Evolutionary conservation across 1,140 invertebrate species (phyloP).

Genomic region (Pteromalus puparum): DNA sequence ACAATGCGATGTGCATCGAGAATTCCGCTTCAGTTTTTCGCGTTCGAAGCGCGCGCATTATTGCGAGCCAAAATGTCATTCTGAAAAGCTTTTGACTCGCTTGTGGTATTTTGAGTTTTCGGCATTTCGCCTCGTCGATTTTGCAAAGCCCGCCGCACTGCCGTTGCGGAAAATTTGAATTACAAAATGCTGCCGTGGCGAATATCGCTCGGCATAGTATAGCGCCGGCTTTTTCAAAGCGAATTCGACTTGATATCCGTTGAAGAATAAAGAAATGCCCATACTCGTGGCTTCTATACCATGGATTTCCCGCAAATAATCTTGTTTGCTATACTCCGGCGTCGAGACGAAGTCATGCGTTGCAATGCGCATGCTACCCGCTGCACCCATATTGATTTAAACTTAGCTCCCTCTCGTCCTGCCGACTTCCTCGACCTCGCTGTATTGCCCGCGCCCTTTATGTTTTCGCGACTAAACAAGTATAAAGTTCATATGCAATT

Average conservation of each 20-base stretch:
- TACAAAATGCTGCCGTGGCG: neutral
- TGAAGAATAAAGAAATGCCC: neutral
- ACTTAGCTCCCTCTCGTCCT: slow-evolving; percentile 46
- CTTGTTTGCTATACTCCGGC: neutral
- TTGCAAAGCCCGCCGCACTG: neutral
- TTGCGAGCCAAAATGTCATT: neutral
- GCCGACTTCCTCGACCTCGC: slow-evolving; percentile 34
- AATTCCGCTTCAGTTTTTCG: neutral
- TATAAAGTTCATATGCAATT: too few relatives aligned
- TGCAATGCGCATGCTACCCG: slow-evolving; percentile 68
- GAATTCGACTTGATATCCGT: neutral
- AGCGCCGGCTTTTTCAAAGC: neutral
- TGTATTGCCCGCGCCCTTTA: too few relatives aligned
- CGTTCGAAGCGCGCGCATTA: neutral
- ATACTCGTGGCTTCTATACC: neutral
- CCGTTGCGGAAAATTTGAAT: neutral
- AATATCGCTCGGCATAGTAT: neutral
- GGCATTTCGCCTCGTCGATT: neutral
- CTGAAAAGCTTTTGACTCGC: neutral
- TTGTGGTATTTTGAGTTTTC: neutral
- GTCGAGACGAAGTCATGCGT: neutral
- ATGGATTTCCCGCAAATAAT: too few relatives aligned
- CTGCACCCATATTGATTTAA: slow-evolving; percentile 67
- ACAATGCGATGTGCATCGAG: neutral
- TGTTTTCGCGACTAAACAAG: too few relatives aligned